A percentile compares a stretch with the other conserved stretches of the same genome.
These are phyloP conservation scores for Cladopsammia gracilis DNA, from an alignment of 64 coral and sea anemone genomes.

Conservation along the genomic window DNA sequence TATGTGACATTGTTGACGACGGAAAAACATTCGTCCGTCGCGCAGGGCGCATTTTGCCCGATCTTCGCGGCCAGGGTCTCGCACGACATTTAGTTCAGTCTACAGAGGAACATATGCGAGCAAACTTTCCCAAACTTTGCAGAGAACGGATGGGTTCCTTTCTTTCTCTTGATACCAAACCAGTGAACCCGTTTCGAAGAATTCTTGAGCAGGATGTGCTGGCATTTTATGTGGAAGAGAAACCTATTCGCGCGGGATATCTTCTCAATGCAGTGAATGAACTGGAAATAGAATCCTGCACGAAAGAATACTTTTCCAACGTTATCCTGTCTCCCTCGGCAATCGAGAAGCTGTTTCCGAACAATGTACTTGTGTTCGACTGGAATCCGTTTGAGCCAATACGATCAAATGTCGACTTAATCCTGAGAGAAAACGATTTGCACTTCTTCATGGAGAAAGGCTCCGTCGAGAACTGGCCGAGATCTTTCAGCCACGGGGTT, in stretches of 20 bases:
- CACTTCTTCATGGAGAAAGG: conserved; percentile 32
- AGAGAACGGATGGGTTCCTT: not conserved
- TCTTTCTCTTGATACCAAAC: not conserved
- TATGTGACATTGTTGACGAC: conserved; percentile 22
- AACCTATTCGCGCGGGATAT: not conserved
- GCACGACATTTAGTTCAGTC: not conserved
- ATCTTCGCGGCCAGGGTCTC: conserved; percentile 19
- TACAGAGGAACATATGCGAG: not conserved
- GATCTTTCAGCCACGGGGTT: conserved; percentile 56
- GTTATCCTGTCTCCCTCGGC: not conserved
- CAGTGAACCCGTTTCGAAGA: not conserved
- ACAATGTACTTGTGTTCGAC: not conserved
- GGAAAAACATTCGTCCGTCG: conserved; percentile 14
- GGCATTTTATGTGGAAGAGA: not conserved
- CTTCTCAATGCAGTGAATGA: not conserved
- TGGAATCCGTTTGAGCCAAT: not conserved
- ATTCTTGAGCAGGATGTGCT: not conserved
- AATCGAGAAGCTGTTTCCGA: not conserved
- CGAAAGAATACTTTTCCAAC: not conserved
- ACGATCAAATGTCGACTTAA: conserved; percentile 39
- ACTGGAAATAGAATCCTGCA: not conserved
- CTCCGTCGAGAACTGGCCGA: not conserved
- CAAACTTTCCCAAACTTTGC: not conserved
- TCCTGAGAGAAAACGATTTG: conserved; percentile 18
- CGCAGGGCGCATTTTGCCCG: conserved; percentile 5